phyloP scores from a whole-genome alignment of 37 sponge, comb jelly and placozoan genomes.

The Crambe crambe region DNA sequence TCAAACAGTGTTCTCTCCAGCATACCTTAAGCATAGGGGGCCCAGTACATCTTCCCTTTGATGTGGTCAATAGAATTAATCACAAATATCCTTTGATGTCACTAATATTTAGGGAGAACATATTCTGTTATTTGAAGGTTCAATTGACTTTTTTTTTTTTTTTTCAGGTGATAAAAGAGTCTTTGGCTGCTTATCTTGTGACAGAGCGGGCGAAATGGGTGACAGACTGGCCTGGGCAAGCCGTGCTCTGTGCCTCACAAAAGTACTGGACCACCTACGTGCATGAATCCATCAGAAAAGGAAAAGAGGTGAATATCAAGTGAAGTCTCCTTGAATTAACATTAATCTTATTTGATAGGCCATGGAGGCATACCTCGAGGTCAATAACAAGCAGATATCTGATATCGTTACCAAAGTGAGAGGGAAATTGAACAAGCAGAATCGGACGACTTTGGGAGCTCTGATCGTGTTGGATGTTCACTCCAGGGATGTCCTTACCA shows the following conservation, averaged over 20 bases:
- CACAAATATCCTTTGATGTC: no score
- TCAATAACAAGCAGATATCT: slow-evolving; percentile 90
- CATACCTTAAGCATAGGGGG: no score
- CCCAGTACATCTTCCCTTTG: no score
- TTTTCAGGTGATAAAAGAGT: slow-evolving; percentile 69
- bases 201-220: slow-evolving; percentile 91
- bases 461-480: slow-evolving; percentile 99
- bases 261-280: slow-evolving; percentile 91
- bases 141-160: neutral
- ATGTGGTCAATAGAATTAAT: no score
- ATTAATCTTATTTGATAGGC: slow-evolving; percentile 54
- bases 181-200: slow-evolving; percentile 69
- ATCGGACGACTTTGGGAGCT: slow-evolving; percentile 95
- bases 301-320: slow-evolving; percentile 60
- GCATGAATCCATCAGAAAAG: slow-evolving; percentile 83
- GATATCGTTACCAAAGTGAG: slow-evolving; percentile 94
- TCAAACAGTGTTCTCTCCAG: no score
- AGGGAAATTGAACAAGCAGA: slow-evolving; percentile 97
- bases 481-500: slow-evolving; percentile 93
- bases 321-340: neutral
- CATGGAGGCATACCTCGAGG: slow-evolving; percentile 79
- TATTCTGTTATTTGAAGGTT: no score
- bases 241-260: slow-evolving; percentile 98
- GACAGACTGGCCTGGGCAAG: slow-evolving; percentile 91
- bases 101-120: no score